Evolutionary conservation across 2,797 vertebrate species (phyloP), one percentile per base, ranked within the genome.

Genomic region (Tenualosa ilisha): DNA sequence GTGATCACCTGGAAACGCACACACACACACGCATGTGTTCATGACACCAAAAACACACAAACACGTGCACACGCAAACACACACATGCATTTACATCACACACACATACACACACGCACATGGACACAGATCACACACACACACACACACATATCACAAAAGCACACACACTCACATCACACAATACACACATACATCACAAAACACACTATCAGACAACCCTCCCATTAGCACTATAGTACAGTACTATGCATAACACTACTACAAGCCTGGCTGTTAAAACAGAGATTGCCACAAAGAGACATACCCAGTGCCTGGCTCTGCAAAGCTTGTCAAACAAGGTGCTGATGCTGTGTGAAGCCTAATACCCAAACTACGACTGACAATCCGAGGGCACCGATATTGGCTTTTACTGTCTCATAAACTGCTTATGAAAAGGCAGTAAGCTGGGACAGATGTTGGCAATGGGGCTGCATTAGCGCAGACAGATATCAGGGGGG

Each of bases 1-100:
- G 98, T 98, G 90, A 99, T 99, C 87, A 99, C 98, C 98, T 99
- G 89, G 87, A 86, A 43, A 43, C 9, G n/a, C 3, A 61, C 56
- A 46, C 15, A 61, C 56, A 61, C 20, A 61, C 22, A n/a, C 2
- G n/a, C 56, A 61, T 49, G 7, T 11, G 61, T 22, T 24, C 61
- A 65, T n/a, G 46, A 24, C 63, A 31, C n/a, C 5, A 24, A 40
- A 11, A 37, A 40, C 68, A 75, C 68, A 75, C 26, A 75, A 24
- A 75, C 37, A 75, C 63, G 31, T 9, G 31, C 24, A 68, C 65
- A 72, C 26, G 20, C 59, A 61, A 12, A 68, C 65, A 72, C 65
- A 72, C 24, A 72, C 65, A 72, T 3, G 37, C 65, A 72, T 11
- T 37, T 12, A 72, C 65, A 72, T 11, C 15, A 56, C 54, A 43